phyloP scores from a whole-genome alignment of 2,888 invertebrate genomes.

The Emmelina monodactyla region DNA sequence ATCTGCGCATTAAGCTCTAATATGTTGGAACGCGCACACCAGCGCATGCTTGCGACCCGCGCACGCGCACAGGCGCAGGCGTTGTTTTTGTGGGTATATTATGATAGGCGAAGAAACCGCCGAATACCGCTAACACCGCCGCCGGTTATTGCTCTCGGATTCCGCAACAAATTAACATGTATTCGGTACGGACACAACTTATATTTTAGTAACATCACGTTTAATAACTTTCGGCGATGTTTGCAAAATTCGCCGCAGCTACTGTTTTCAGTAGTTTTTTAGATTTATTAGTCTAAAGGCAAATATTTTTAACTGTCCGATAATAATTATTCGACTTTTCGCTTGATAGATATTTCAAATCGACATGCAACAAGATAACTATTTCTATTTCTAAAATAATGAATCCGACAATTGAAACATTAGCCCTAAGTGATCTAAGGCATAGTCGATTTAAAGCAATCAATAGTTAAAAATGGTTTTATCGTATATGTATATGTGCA shows the following conservation, averaged over 20 bases:
- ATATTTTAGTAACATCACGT: conserved; percentile 49
- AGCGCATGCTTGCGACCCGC: too few relatives aligned
- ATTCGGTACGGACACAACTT: conserved; percentile 61
- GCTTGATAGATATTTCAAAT: too few relatives aligned
- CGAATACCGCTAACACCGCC: conserved; percentile 58
- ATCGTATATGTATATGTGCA: too few relatives aligned
- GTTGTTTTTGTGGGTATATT: conserved; percentile 58
- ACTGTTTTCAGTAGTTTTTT: too few relatives aligned
- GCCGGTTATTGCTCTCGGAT: conserved; percentile 64
- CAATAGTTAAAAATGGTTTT: neutral
- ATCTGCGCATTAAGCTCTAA: conserved; percentile 44
- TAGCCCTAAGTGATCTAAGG: too few relatives aligned
- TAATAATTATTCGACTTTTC: too few relatives aligned
- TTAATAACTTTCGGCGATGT: conserved; percentile 28
- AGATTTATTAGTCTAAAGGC: too few relatives aligned
- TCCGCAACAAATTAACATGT: conserved; percentile 67
- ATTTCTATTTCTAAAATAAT: too few relatives aligned
- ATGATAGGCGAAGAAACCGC: conserved; percentile 52
- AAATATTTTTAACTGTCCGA: too few relatives aligned
- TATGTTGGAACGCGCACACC: conserved; percentile 32
- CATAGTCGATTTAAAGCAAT: too few relatives aligned
- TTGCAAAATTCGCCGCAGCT: neutral
- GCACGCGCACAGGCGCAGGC: conserved; percentile 26
- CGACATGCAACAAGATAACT: too few relatives aligned
- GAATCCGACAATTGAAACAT: too few relatives aligned